phyloP scores from a whole-genome alignment of 2,888 invertebrate species.

The Troides oblongomaculatus region DNA sequence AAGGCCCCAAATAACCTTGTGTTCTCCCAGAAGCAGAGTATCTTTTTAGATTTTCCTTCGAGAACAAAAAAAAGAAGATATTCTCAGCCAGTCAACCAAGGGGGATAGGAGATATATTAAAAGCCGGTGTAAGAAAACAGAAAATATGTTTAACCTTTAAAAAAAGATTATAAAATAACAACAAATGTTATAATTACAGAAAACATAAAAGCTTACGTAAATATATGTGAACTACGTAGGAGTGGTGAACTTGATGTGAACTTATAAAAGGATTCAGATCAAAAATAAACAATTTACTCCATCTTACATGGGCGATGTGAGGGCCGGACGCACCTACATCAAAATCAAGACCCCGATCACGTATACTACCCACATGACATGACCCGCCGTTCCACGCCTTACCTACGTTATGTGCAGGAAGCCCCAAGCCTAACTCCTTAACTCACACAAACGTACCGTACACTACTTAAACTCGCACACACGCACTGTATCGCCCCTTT shows the following conservation, averaged over 20 bases:
- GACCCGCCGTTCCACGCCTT: slow-evolving; percentile 56
- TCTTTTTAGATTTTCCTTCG: no score
- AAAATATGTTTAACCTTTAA: no score
- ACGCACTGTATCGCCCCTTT: slow-evolving; percentile 74
- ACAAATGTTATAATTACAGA: no score
- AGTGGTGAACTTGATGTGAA: background rate
- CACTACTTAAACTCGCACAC: slow-evolving; percentile 60
- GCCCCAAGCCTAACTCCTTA: slow-evolving; percentile 63
- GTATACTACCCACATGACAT: slow-evolving; percentile 47
- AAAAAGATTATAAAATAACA: no score
- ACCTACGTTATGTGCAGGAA: slow-evolving; percentile 52
- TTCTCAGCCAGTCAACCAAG: no score
- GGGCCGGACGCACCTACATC: slow-evolving; percentile 67
- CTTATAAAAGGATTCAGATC: slow-evolving; percentile 30
- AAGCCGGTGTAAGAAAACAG: no score
- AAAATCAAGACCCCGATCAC: slow-evolving; percentile 70
- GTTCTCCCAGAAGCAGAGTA: no score
- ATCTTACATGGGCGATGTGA: slow-evolving; percentile 53
- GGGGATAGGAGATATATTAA: no score
- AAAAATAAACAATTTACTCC: slow-evolving; percentile 64
- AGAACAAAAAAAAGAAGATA: no score
- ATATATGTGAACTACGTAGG: no score
- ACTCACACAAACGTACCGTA: slow-evolving; percentile 59
- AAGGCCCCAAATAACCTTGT: no score
- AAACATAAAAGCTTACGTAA: no score